Conservation (phyloP, 2,113 vertebrate genomes). For the Oreochromis spilurus region DNA sequence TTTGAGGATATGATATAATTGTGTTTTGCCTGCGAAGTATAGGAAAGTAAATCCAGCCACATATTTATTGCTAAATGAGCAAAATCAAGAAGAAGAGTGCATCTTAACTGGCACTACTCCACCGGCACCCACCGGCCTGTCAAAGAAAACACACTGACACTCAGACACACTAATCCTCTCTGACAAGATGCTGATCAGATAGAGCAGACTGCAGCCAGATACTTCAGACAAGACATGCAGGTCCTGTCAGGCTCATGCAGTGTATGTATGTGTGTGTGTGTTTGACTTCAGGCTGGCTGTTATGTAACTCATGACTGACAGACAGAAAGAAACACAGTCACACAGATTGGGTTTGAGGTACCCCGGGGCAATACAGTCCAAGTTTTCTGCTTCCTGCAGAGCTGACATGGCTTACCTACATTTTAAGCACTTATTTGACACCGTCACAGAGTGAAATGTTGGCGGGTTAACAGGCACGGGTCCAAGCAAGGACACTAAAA, state of each 20-base stretch:
- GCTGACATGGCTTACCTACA: neutral
- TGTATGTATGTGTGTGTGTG: neutral
- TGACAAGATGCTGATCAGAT: slow-evolving; percentile 33
- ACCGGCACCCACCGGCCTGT: neutral
- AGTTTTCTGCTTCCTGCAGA: neutral
- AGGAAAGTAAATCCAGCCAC: neutral
- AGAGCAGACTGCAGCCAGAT: neutral
- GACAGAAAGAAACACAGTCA: neutral
- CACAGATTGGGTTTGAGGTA: neutral
- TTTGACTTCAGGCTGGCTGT: neutral
- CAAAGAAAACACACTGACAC: neutral
- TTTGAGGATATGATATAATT: neutral
- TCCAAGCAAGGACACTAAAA: neutral
- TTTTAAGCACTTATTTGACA: neutral
- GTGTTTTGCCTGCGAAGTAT: neutral
- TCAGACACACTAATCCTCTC: neutral
- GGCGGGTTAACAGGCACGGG: neutral
- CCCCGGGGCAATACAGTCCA: neutral
- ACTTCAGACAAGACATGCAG: neutral
- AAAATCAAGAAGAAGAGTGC: neutral
- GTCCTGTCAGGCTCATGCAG: slow-evolving; percentile 11
- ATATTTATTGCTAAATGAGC: neutral
- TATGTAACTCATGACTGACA: slow-evolving; percentile 21
- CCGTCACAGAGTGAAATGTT: neutral
- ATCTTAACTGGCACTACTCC: neutral